phyloP scores from a whole-genome alignment of 2,113 vertebrate genomes.

The Panthera tigris region DNA sequence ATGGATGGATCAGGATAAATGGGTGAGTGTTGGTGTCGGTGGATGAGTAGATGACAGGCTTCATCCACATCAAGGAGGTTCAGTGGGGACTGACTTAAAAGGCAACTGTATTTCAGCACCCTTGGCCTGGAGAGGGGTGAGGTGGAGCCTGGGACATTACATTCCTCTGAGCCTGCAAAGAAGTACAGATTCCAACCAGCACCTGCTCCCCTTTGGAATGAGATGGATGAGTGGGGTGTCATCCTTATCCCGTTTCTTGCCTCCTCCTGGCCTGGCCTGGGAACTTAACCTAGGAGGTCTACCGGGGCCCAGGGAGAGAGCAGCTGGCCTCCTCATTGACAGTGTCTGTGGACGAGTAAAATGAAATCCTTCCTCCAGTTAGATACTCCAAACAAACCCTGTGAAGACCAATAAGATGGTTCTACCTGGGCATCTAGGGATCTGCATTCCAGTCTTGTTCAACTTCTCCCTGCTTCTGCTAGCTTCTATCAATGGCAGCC shows the following conservation, averaged over 20 bases:
- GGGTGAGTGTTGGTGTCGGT: not conserved
- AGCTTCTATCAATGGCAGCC: not conserved
- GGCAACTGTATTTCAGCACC: not conserved
- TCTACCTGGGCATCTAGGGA: not conserved
- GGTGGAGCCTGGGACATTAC: not conserved
- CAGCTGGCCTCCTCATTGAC: not conserved
- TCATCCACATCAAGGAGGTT: not conserved
- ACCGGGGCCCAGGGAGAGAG: not conserved
- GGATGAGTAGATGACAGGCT: not conserved
- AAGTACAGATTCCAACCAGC: not conserved
- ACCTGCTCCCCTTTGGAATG: not conserved
- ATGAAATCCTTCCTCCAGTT: not conserved
- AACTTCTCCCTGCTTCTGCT: not conserved
- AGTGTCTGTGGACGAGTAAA: not conserved
- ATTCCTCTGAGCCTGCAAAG: not conserved
- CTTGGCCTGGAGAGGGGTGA: not conserved
- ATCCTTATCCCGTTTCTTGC: not conserved
- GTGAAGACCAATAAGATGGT: not conserved
- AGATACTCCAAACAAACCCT: not conserved
- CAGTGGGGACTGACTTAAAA: not conserved
- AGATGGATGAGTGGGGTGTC: not conserved
- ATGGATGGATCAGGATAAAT: not conserved
- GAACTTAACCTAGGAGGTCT: not conserved
- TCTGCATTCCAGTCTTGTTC: not conserved
- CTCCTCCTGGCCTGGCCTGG: not conserved